Base-by-base conservation (phyloP, 2,113 vertebrate species). In the Pelodiscus sinensis region DNA sequence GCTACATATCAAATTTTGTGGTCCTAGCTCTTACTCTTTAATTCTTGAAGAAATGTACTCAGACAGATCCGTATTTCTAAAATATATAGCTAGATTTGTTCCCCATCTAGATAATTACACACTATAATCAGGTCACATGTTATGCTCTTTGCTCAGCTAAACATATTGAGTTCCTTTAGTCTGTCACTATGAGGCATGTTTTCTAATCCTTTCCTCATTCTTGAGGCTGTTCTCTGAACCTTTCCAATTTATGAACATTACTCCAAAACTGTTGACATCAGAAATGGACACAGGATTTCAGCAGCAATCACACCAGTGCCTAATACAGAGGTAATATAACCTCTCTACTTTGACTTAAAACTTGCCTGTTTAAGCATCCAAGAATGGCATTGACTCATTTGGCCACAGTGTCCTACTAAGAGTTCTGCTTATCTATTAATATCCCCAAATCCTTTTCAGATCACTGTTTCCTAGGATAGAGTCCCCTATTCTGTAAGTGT, bases 31-130 rank as follows among this genome's bases (percentile, higher is more conserved):
- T 44, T 44, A 44, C 44, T 44, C 44, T 44, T 44, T 44, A 44
- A 6, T 44, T 44, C 44, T 44, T 44, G 44, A 44, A 44, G 1
- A 44, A 44, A 44, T 44, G 44, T 44, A 44, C 44, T 44, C 44
- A 44, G 44, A 44, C 44, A 44, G 44, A 44, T 44, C 44, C 44
- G 44, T 44, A 44, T 44, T 44, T 44, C 44, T 44, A 44, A 44
- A 44, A 44, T 44, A 44, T 44, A 6, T 44, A 44, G 44, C 44
- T 44, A 44, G 44, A 44, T 57, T 29, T 29, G 24, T 9, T 79
- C 81, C 18, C 50, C 38, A 54, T 13, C 0, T 0, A 54, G 38
- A 73, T 86, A 62, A 8, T 92, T 15, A 8, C 10, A 19, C 0
- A 3, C 5, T 51, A 10, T 27, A 75, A 6, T 3, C 55, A 78